A percentile compares a stretch with the other conserved stretches of the same genome.
These are phyloP conservation scores for Drosophila lini DNA, from an alignment of 1,140 invertebrate genomes.

Conservation along the genomic window DNA sequence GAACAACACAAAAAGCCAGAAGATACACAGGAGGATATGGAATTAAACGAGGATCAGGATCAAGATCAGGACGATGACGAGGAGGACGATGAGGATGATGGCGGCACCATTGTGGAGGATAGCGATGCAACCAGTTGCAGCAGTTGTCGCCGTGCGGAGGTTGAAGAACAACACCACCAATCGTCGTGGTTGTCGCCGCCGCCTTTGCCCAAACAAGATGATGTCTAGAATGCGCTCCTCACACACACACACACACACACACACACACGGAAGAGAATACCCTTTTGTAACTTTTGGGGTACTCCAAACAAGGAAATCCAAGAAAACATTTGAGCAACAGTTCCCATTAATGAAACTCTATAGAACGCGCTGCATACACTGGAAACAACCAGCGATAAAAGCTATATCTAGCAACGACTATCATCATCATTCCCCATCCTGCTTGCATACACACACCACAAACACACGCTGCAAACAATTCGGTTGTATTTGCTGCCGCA, in stretches of 20 bases:
- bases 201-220: conserved; percentile 1
- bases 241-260: conserved; percentile 4
- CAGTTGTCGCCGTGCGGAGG: conserved; percentile 63
- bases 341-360: neutral
- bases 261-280: neutral
- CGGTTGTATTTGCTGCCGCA: conserved; percentile 2
- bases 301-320: neutral
- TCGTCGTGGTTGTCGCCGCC: neutral
- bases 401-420: neutral
- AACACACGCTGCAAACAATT: conserved; percentile 10
- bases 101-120: conserved; percentile 67
- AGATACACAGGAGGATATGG: conserved; percentile 3
- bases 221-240: neutral
- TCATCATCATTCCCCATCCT: conserved; percentile 18
- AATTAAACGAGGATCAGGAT: conserved; percentile 15
- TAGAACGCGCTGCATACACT: neutral
- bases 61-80: conserved; percentile 12
- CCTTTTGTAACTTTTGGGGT: neutral
- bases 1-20: neutral
- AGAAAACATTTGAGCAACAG: conserved; percentile 4
- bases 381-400: neutral
- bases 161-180: conserved; percentile 49
- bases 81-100: conserved; percentile 40
- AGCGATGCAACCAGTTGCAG: conserved; percentile 76
- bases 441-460: neutral